Base-by-base conservation (phyloP, 2,797 vertebrate genomes). In the Hemibagrus guttatus region DNA sequence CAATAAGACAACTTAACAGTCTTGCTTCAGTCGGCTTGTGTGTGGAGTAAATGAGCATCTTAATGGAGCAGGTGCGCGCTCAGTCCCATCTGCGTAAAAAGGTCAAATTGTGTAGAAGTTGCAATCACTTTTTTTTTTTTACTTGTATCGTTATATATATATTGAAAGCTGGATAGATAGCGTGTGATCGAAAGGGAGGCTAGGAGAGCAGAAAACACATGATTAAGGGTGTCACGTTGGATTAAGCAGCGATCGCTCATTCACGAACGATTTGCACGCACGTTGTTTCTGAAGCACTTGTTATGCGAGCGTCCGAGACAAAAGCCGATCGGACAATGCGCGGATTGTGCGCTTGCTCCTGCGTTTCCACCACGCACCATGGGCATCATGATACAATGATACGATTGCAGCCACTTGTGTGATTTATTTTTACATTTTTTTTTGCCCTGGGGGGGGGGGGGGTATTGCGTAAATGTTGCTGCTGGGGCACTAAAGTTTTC, bases 241-340 rank as follows among this genome's bases (percentile, higher is more conserved):
- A 89, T 89, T 81, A 84, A 84, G 63, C 75, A 39, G 78, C 17
- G 54, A 54, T 82, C 86, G 82, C 13, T 69, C 74, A 88, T 85
- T 85, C 85, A 81, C 59, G n/a, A 88, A 85, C 80, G 84, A 64
- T 63, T 88, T 90, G 80, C 81, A 82, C 49, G 83, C 68, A 58
- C 58, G 78, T 46, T 46, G 35, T 66, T 66, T 68, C 23, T 59
- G 88, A 85, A 87, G 83, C 83, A 58, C 46, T 66, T 79, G 88
- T 87, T 85, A 84, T 54, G 87, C 59, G 82, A 86, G 69, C 52
- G 84, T 72, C 56, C 58, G 79, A 85, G 85, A 91, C 90, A 92
- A 89, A 91, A 88, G 66, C 87, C 89, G n/a, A n/a, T n/a, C n/a
- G 87, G 85, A 91, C 88, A 91, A 88, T 90, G 87, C 78, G 31